phyloP scores from a whole-genome alignment of 2,113 vertebrate genomes.

The Hydrochoerus hydrochaeris region DNA sequence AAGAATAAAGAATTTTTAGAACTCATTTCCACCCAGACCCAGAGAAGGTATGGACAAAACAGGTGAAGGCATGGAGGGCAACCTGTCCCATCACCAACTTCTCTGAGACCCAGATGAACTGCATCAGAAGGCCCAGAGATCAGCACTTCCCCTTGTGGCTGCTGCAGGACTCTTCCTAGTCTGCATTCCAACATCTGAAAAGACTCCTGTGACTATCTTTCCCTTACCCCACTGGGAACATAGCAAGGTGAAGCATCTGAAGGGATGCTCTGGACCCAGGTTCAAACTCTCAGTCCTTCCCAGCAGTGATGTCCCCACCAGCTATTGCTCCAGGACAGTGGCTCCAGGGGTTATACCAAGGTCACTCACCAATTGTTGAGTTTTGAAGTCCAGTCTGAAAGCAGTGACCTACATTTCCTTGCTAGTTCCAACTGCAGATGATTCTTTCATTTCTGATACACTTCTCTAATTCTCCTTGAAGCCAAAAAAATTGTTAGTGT shows the following conservation, averaged over 20 bases:
- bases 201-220: background rate
- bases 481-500: background rate
- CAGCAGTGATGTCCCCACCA: background rate
- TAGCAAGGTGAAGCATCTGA: background rate
- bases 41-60: too few species aligned
- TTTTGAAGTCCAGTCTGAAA: background rate
- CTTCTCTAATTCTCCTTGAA: background rate
- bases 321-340: background rate
- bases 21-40: too few species aligned
- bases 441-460: background rate
- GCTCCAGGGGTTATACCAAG: background rate
- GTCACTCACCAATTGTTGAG: background rate
- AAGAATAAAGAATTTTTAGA: background rate
- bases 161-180: background rate
- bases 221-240: background rate
- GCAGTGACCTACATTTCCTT: background rate
- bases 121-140: too few species aligned
- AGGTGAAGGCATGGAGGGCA: too few species aligned
- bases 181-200: background rate
- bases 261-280: background rate
- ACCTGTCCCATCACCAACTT: too few species aligned
- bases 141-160: too few species aligned
- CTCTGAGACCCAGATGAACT: too few species aligned
- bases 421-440: background rate
- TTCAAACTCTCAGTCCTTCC: background rate